phyloP scores from a whole-genome alignment of 1,140 invertebrate species.

The Telenomus remus region DNA sequence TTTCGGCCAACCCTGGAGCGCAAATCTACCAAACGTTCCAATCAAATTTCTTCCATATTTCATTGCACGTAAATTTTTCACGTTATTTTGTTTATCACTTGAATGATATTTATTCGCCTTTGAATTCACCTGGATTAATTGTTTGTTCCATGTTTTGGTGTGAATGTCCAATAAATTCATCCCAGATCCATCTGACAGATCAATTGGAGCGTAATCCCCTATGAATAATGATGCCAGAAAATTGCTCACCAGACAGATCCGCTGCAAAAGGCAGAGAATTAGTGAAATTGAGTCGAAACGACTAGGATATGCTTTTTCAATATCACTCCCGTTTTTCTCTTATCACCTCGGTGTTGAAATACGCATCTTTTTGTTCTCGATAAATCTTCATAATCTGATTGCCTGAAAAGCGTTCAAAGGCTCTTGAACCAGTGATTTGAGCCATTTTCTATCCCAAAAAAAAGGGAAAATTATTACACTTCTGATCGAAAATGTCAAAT shows the following conservation, averaged over 20 bases:
- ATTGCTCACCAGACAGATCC: conserved; percentile 85
- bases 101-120: no score
- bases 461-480: no score
- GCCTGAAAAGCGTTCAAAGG: conserved; percentile 95
- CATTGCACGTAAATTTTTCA: background rate
- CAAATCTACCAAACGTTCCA: conserved; percentile 74
- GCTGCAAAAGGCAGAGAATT: background rate
- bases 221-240: conserved; percentile 92
- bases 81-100: no score
- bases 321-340: background rate
- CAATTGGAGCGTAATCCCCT: conserved; percentile 93
- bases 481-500: background rate
- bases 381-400: conserved; percentile 94
- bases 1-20: conserved; percentile 81
- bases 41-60: conserved; percentile 6
- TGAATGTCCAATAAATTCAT: conserved; percentile 96
- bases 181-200: conserved; percentile 94
- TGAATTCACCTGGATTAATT: conserved; percentile 83
- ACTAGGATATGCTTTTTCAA: background rate
- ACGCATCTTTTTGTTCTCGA: conserved; percentile 83
- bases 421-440: conserved; percentile 91
- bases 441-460: conserved; percentile 81
- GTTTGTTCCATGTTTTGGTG: conserved; percentile 84
- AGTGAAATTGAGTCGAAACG: background rate
- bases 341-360: conserved; percentile 86